A percentile compares a stretch with the other conserved stretches of the same genome.
phyloP scores from a whole-genome alignment of 2,113 vertebrate species.

The Oncorhynchus tshawytscha region DNA sequence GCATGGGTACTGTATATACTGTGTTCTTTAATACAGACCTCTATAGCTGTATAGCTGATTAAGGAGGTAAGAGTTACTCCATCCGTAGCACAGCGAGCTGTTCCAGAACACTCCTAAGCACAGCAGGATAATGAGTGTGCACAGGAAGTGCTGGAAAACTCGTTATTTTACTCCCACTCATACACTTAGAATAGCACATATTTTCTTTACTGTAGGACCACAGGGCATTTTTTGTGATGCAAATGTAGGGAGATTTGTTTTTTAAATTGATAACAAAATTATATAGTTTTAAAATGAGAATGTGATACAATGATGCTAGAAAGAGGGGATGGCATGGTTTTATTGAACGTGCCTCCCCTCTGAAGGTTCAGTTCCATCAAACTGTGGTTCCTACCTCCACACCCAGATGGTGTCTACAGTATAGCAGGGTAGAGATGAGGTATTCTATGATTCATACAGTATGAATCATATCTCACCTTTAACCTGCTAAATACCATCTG shows the following conservation, averaged over 20 bases:
- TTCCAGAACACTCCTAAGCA: background rate
- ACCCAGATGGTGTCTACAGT: too few relatives aligned
- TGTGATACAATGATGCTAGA: background rate
- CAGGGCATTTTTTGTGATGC: background rate
- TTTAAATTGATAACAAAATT: background rate
- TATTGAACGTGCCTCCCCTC: background rate
- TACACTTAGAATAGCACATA: slow-evolving; percentile 12
- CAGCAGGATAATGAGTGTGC: slow-evolving; percentile 51
- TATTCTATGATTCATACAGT: too few relatives aligned
- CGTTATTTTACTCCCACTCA: slow-evolving; percentile 62
- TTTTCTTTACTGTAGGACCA: background rate
- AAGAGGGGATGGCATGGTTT: background rate
- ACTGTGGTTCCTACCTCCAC: too few relatives aligned
- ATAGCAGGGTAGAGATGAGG: too few relatives aligned
- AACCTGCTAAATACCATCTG: too few relatives aligned
- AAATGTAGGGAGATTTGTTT: background rate
- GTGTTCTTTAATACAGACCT: background rate
- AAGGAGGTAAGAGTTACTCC: background rate
- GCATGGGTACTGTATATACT: background rate
- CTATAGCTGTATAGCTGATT: background rate
- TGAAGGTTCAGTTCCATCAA: too few relatives aligned
- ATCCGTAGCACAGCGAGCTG: slow-evolving; percentile 8
- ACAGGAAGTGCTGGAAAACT: slow-evolving; percentile 50
- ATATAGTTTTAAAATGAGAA: too few relatives aligned
- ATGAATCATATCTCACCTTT: too few relatives aligned